Conservation (phyloP, 2,888 invertebrate species). For the Stomorhina lunata region DNA sequence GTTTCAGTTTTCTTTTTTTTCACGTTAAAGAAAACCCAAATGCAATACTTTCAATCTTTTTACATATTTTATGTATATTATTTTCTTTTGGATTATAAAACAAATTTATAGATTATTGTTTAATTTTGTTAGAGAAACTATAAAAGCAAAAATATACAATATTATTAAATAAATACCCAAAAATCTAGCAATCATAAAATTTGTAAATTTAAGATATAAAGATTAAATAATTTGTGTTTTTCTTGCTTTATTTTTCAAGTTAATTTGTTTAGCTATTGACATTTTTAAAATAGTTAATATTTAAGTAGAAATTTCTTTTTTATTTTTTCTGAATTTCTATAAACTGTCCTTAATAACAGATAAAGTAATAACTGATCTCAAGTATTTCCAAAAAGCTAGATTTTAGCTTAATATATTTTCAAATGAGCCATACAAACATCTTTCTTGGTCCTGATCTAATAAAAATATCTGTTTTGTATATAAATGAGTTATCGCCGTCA, state of each 20-base stretch:
- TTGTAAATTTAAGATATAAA: conserved; percentile 56
- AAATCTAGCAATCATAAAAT: conserved; percentile 32
- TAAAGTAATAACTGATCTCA: too few relatives aligned
- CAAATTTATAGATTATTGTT: conserved; percentile 52
- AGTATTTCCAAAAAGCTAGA: too few relatives aligned
- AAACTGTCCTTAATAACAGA: too few relatives aligned
- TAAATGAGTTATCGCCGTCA: too few relatives aligned
- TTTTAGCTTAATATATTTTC: too few relatives aligned
- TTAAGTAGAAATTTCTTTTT: conserved; percentile 25
- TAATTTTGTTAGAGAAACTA: neutral
- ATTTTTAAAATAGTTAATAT: conserved; percentile 6
- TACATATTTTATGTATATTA: conserved; percentile 39
- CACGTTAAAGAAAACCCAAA: conserved; percentile 11
- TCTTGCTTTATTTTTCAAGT: neutral
- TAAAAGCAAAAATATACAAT: conserved; percentile 5
- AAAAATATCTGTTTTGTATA: too few relatives aligned
- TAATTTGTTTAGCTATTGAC: neutral
- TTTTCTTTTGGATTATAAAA: conserved; percentile 26
- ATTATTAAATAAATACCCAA: conserved; percentile 26
- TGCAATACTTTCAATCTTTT: conserved; percentile 42
- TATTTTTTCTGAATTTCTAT: too few relatives aligned
- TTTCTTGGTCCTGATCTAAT: too few relatives aligned
- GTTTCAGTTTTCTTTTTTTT: conserved; percentile 4
- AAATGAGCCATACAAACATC: too few relatives aligned
- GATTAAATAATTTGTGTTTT: conserved; percentile 47